Evolutionary conservation across 2,797 vertebrate species (phyloP), one percentile per base, ranked within the genome.

Genomic region (Sternotherus odoratus): DNA sequence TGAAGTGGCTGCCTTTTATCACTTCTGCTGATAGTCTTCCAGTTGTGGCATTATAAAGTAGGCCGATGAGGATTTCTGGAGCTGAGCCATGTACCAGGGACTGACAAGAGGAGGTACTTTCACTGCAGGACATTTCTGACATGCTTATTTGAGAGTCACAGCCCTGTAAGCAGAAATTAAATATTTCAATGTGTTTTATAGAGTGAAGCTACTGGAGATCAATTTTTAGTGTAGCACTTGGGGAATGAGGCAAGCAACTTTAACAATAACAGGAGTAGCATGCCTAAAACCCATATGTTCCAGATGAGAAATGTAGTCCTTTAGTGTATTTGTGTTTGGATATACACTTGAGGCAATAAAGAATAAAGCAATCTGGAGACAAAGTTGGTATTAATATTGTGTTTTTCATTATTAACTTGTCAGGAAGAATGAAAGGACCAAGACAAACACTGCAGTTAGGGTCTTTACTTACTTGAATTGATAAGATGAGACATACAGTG

Each of bases 1-100:
- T 99, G 98, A 99, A 99, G 98, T 99, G 99, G 98, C 99, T 99
- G 97, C 99, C 99, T 98, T 99, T 99, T 98, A 99, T 99, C 98
- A 99, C 98, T 98, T 99, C 99, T 96, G 99, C 99, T 6, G 99
- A 99, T 85, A 99, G 99, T 91, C 99, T 99, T 95, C 99, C 99
- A 28, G 99, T 99, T 21, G 99, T 99, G 97, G 99, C 99, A 3
- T 99, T 99, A 98, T 99, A 99, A 94, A 99, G 98, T 93, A 99
- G 98, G 77, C 99, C 99, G 88, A 99, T 84, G 80, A 99, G 99
- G 96, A 99, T 99, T 98, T 99, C 99, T 46, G 99, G 99, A 84
- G 98, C 98, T 30, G 99, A 98, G 87, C 98, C 98, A 81, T 99
- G 99, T 93, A 98, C 99, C 81, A 99, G 98, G n/a, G 99, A 99